These are phyloP conservation scores for Stenoptilia bipunctidactyla DNA, from an alignment of 2,888 invertebrate species.

Conservation along the genomic window DNA sequence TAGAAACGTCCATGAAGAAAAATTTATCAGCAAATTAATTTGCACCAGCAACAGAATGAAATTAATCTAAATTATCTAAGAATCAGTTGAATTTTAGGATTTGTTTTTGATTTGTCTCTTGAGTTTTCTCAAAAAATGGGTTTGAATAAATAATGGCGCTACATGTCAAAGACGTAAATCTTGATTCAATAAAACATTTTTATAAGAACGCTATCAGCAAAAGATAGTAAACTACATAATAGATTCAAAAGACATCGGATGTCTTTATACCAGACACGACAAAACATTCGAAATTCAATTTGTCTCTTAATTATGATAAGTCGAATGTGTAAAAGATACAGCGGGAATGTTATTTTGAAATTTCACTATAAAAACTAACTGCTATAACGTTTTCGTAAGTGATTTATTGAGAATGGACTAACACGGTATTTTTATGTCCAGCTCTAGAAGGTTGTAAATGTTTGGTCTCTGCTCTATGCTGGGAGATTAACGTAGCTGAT, in stretches of 20 bases:
- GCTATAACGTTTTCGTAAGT: constrained; percentile 13
- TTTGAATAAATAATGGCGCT: no score
- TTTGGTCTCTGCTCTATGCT: constrained; percentile 9
- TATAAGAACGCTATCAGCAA: no score
- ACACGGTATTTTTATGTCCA: constrained; percentile 59
- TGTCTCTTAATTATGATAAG: constrained; percentile 34
- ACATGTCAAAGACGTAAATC: no score
- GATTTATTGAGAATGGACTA: constrained; percentile 45
- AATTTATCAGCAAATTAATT: constrained; percentile 71
- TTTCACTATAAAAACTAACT: constrained; percentile 27
- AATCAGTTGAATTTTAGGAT: no score
- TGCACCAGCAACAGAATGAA: constrained; percentile 43
- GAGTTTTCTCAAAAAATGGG: no score
- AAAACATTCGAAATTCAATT: constrained; percentile 19
- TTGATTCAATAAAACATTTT: no score
- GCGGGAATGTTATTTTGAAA: constrained; percentile 51
- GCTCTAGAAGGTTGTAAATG: constrained; percentile 54
- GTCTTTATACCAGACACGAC: no score
- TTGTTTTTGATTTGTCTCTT: no score
- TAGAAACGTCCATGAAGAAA: constrained; percentile 57
- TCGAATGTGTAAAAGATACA: constrained; percentile 11
- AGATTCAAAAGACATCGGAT: no score
- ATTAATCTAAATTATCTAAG: no score
- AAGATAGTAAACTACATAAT: no score
- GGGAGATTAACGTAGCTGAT: constrained; percentile 45